Evolutionary conservation across 1,140 invertebrate species (phyloP).

Genomic region (Periplaneta americana): DNA sequence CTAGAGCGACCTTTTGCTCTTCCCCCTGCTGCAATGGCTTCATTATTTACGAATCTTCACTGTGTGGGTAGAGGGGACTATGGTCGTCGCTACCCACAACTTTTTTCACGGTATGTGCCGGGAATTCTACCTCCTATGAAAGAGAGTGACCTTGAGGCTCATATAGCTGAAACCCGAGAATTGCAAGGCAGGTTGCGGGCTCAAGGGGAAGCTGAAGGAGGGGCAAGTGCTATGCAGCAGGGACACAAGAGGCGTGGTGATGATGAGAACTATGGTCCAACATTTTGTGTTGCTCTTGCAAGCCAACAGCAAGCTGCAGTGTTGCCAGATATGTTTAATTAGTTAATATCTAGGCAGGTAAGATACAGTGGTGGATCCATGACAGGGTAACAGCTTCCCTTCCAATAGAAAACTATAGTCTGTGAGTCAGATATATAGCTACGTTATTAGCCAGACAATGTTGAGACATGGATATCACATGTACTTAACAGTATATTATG

Average conservation of each 20-base stretch:
- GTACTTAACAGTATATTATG: not conserved
- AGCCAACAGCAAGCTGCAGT: not conserved
- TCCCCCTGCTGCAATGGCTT: slow-evolving; percentile 3
- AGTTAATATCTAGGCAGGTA: too few relatives aligned
- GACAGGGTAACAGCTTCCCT: not conserved
- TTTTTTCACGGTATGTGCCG: slow-evolving; percentile 18
- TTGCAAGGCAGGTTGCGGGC: not conserved
- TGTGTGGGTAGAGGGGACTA: slow-evolving; percentile 11
- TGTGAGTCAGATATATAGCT: too few relatives aligned
- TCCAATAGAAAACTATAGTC: not conserved
- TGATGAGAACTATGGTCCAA: slow-evolving; percentile 14
- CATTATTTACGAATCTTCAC: slow-evolving; percentile 16
- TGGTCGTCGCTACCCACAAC: slow-evolving; percentile 3
- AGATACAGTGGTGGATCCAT: not conserved
- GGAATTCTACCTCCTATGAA: slow-evolving; percentile 16
- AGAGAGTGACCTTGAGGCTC: slow-evolving; percentile 9
- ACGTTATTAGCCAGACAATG: not conserved
- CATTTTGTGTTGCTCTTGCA: not conserved
- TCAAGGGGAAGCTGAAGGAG: not conserved
- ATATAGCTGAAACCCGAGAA: slow-evolving; percentile 8
- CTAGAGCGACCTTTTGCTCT: slow-evolving; percentile 9
- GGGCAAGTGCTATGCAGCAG: not conserved
- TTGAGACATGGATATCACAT: not conserved
- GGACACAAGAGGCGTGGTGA: slow-evolving; percentile 12
- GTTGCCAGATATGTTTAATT: not conserved